phyloP scores from a whole-genome alignment of 2,113 vertebrate species.

The Pygoscelis adeliae region DNA sequence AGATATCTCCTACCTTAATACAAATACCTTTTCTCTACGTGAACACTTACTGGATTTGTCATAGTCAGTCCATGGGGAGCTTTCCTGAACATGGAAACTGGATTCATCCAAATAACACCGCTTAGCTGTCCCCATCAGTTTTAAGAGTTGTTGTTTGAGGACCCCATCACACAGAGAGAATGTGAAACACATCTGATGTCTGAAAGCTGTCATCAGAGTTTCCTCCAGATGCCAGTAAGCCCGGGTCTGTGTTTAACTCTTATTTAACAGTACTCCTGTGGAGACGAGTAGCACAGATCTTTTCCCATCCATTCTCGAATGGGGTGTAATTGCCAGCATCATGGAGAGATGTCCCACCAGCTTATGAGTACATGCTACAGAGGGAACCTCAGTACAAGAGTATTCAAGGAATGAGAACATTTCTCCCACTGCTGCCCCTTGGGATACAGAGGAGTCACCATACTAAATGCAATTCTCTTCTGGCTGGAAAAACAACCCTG shows the following conservation, averaged over 20 bases:
- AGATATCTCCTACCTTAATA: not conserved
- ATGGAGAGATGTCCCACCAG: slow-evolving; percentile 32
- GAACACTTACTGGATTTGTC: not conserved
- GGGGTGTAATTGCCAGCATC: not conserved
- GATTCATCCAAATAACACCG: not conserved
- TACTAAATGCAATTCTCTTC: slow-evolving; percentile 8
- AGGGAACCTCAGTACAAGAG: slow-evolving; percentile 14
- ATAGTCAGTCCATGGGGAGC: not conserved
- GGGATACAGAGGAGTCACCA: slow-evolving; percentile 38
- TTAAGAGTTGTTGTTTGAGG: not conserved
- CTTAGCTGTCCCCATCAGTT: not conserved
- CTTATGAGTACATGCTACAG: not conserved
- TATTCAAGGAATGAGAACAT: slow-evolving; percentile 53
- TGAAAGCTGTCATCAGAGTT: not conserved
- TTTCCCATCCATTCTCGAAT: slow-evolving; percentile 20
- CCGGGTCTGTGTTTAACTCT: slow-evolving; percentile 16
- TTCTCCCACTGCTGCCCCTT: slow-evolving; percentile 53
- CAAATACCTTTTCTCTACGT: not conserved
- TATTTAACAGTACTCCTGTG: slow-evolving; percentile 3
- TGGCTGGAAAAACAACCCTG: not conserved
- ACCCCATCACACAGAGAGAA: not conserved
- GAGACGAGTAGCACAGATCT: not conserved
- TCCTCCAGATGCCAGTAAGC: not conserved
- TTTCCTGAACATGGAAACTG: not conserved
- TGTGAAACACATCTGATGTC: not conserved